Evolutionary conservation across 2,888 invertebrate species (phyloP), one percentile per base, ranked within the genome.

Genomic region (Cephonodes hylas): DNA sequence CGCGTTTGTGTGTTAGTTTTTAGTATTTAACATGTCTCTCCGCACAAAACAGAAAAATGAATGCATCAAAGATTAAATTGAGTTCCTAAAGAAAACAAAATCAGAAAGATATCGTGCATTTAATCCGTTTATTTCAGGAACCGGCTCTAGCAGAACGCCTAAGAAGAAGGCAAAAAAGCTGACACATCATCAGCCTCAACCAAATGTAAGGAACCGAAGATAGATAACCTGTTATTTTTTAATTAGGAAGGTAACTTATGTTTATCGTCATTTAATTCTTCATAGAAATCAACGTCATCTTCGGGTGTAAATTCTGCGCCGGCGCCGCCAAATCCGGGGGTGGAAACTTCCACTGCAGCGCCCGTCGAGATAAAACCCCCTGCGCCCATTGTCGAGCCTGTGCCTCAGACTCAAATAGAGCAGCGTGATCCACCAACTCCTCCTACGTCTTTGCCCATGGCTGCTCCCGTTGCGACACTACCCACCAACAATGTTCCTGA

Each of bases 141-240:
- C 86, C 25, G 86, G 82, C 46, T 77, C 84, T 20, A 86, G 85
- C 61, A 85, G 89, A 75, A 88, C 88, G 48, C 85, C 88, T 15
- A 91, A 91, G 81, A 91, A 91, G 82, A 91, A 91, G 82, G 69
- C 79, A 38, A 92, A 91, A 78, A 92, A 91, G 70, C 84, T 84
- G 67, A 69, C 79, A 13, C 86, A 85, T 64, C 88, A 85, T 53
- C 79, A 80, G 27, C 78, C 83, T 10, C 79, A 78, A 60, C 92
- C 86, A 89, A 92, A 91, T 86, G 93, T 91, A 85, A 88, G 65
- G n/a, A 38, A 1, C 22, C n/a, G n/a, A 1, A 27, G 34, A 13
- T 13, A 42, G 22, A 2, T 38, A n/a, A 38, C 1, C 3, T 38
- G 13, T 10, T 81, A 79, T 71, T 31, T 57, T 59, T 66, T 66